Conservation (phyloP, 2,888 invertebrate species). For the Emmelina monodactyla region DNA sequence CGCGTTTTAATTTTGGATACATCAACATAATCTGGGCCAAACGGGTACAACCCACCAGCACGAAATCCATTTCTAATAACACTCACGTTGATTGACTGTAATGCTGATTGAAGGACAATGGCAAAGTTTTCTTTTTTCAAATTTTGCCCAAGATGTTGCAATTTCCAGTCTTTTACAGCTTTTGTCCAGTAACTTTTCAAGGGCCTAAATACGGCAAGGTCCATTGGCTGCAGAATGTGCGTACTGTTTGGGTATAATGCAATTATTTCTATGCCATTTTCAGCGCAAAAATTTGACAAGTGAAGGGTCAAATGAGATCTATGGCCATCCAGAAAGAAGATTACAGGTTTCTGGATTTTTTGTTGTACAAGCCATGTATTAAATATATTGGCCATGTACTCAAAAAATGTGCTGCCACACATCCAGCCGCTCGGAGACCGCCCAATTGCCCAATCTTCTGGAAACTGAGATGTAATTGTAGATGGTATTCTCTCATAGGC, state of each 20-base stretch:
- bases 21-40: slow-evolving; percentile 19
- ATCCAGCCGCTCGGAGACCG: slow-evolving; percentile 25
- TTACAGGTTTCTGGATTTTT: slow-evolving; percentile 19
- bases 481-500: slow-evolving; percentile 13
- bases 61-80: slow-evolving; percentile 19
- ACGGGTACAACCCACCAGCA: slow-evolving; percentile 17
- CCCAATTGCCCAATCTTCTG: slow-evolving; percentile 17
- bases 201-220: slow-evolving; percentile 1
- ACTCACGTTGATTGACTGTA: slow-evolving; percentile 11
- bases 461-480: too few species aligned
- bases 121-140: slow-evolving; percentile 19
- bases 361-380: slow-evolving; percentile 21
- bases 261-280: slow-evolving; percentile 18
- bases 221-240: slow-evolving; percentile 17
- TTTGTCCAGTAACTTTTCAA: slow-evolving; percentile 12
- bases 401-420: slow-evolving; percentile 25
- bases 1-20: slow-evolving; percentile 15
- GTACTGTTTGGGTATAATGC: slow-evolving; percentile 17
- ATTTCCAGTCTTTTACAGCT: slow-evolving; percentile 16
- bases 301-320: slow-evolving; percentile 18
- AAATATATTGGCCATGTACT: slow-evolving; percentile 27
- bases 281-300: slow-evolving; percentile 18
- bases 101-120: slow-evolving; percentile 15
- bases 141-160: slow-evolving; percentile 13
- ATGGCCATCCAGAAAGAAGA: slow-evolving; percentile 21